These are phyloP conservation scores for Eilema depressum DNA, from an alignment of 2,888 invertebrate species.

Conservation along the genomic window DNA sequence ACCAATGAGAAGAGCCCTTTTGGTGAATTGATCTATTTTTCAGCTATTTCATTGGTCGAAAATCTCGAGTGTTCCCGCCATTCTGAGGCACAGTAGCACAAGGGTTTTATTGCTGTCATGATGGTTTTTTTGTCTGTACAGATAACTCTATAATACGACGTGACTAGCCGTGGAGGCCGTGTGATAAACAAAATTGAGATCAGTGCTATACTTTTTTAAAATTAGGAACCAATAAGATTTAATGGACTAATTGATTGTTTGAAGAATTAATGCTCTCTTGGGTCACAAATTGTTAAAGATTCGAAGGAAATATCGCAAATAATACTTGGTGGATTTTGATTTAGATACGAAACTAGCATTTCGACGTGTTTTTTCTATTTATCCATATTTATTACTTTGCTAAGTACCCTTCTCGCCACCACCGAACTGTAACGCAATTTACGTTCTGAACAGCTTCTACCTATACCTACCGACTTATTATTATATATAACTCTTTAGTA, in stretches of 20 bases:
- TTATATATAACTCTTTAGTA: not conserved
- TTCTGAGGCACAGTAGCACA: conserved; percentile 27
- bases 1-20: not conserved
- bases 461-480: no score
- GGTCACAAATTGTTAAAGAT: no score
- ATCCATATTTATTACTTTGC: no score
- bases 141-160: conserved; percentile 37
- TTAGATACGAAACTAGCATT: no score
- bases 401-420: no score
- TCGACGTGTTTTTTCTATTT: no score
- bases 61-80: conserved; percentile 1
- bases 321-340: no score
- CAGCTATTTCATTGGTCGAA: conserved; percentile 1
- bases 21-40: not conserved
- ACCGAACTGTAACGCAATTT: no score
- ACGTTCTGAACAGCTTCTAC: no score
- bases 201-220: conserved; percentile 3
- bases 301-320: no score
- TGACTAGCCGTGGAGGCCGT: conserved; percentile 14
- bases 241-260: no score
- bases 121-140: conserved; percentile 25
- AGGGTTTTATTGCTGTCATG: conserved; percentile 34
- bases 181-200: conserved; percentile 26
- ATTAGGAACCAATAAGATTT: not conserved
- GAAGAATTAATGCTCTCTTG: no score